phyloP scores from a whole-genome alignment of 2,888 invertebrate species.

The Cheilosia pagana region DNA sequence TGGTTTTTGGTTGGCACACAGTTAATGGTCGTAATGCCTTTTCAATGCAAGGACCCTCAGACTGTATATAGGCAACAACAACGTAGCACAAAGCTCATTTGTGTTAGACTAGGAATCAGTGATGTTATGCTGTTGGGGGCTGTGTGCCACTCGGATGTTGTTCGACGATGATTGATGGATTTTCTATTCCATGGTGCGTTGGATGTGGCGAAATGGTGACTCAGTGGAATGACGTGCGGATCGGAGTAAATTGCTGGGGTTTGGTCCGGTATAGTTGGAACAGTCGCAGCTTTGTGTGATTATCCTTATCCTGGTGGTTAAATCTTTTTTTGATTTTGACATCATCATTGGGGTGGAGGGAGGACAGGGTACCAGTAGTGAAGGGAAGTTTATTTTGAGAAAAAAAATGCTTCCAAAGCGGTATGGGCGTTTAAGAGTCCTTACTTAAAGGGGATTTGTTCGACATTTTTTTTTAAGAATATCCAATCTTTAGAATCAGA shows the following conservation, averaged over 20 bases:
- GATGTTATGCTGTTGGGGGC: conserved; percentile 43
- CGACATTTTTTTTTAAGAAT: too few relatives aligned
- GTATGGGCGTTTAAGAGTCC: too few relatives aligned
- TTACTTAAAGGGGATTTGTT: too few relatives aligned
- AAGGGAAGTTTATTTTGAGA: too few relatives aligned
- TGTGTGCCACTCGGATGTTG: conserved; percentile 22
- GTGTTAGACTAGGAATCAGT: conserved; percentile 61
- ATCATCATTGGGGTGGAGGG: conserved; percentile 50
- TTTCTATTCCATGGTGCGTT: conserved; percentile 42
- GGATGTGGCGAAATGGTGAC: conserved; percentile 23
- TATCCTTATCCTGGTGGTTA: conserved; percentile 38
- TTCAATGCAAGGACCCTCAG: conserved; percentile 62
- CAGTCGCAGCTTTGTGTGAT: conserved; percentile 44
- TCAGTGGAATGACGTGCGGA: conserved; percentile 45
- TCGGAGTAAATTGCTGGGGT: conserved; percentile 63
- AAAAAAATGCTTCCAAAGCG: too few relatives aligned
- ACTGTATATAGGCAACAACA: conserved; percentile 5
- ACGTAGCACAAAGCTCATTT: conserved; percentile 61
- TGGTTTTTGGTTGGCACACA: conserved; percentile 17
- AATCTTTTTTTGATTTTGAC: conserved; percentile 65
- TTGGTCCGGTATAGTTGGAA: conserved; percentile 21
- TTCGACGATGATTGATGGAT: conserved; percentile 68
- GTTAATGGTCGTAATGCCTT: conserved; percentile 71
- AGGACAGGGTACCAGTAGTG: not conserved
- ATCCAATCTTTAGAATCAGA: too few relatives aligned